Evolutionary conservation across 2,888 invertebrate species (phyloP), one percentile per base, ranked within the genome.

Genomic region (Camptogramma bilineatum): DNA sequence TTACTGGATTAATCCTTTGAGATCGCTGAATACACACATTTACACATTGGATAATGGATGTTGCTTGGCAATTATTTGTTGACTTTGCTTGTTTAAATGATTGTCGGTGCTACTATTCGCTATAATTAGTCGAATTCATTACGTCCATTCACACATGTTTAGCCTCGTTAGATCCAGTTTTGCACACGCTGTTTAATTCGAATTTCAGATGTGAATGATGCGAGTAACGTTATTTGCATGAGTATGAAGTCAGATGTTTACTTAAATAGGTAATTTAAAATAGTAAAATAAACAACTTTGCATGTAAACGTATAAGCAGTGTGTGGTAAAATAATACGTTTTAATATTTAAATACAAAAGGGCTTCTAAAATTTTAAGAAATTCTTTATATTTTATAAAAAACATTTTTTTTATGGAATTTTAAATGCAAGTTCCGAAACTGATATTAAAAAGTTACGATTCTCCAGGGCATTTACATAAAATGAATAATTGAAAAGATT

Each of bases 401-500:
- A n/a, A n/a, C n/a, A n/a, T n/a, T n/a, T n/a, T n/a, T n/a, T n/a
- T n/a, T n/a, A n/a, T n/a, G n/a, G n/a, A n/a, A n/a, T n/a, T n/a
- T n/a, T n/a, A n/a, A n/a, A n/a, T n/a, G n/a, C n/a, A 10, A 39
- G 13, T 39, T 13, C 13, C 13, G 34, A 13, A 13, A 13, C 13
- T 13, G 3, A 39, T 13, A 39, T 39, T 13, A 13, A 13, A 39
- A 2, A 13, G 3, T 28, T 8, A 28, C 8, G 28, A 8, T 13
- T 13, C 19, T 19, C 47, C 19, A 10, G 18, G 9, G 24, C 31
- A 55, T 66, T 67, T 68, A 66, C 21, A 59, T 62, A 66, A 68
- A 72, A 74, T 68, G 58, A 66, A 73, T 59, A n/a, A n/a, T 73
- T 72, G 79, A 21, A 56, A 48, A 48, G 24, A 59, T 62, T 59